Evolutionary conservation across 2,113 vertebrate genomes (phyloP).

Genomic region (Alligator mississippiensis): DNA sequence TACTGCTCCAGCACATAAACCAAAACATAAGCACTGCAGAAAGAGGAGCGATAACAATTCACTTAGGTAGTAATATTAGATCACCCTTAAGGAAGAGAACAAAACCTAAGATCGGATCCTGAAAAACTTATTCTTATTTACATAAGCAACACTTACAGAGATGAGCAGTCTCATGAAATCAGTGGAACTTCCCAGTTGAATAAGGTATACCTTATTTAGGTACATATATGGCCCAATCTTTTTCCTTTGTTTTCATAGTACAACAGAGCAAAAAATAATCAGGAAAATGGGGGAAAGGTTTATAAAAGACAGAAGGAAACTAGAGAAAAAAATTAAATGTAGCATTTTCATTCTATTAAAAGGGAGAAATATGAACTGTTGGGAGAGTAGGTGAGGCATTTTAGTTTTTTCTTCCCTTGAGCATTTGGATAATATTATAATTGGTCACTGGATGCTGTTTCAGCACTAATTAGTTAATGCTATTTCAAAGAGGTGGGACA

Average conservation of each 20-base stretch:
- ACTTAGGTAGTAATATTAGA: rapidly evolving
- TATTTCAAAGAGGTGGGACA: neutral
- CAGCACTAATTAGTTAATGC: neutral
- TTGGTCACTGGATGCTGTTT: neutral
- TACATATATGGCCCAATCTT: neutral
- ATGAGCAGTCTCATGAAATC: neutral
- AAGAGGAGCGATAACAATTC: neutral
- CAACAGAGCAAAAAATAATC: neutral
- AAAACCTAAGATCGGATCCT: neutral
- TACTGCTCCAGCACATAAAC: rapidly evolving
- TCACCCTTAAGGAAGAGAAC: neutral
- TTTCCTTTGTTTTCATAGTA: neutral
- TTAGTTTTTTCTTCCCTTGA: neutral
- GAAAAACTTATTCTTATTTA: neutral
- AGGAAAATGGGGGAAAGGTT: neutral
- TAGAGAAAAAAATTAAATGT: neutral
- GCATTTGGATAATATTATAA: neutral
- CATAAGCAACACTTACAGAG: neutral
- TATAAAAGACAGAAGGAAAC: neutral
- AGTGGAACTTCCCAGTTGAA: neutral
- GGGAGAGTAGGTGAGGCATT: neutral
- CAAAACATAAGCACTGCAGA: neutral
- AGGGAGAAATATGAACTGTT: neutral
- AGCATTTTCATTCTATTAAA: too few species aligned
- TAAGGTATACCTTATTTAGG: neutral